Percentiles rank a stretch among this genome's conserved stretches.
phyloP scores from a whole-genome alignment of 2,888 invertebrate genomes.

The Spilosoma lubricipeda region DNA sequence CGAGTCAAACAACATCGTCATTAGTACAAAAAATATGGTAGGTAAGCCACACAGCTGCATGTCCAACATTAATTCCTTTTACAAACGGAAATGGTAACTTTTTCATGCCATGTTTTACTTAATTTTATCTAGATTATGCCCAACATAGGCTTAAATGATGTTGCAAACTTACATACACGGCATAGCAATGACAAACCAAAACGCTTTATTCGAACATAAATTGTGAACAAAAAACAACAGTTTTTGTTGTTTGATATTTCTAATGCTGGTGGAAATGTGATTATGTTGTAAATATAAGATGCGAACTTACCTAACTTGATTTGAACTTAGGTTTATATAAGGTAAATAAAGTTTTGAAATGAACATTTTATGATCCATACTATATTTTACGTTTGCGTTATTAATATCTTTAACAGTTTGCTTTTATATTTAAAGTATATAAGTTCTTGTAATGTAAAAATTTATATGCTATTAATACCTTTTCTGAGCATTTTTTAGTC shows the following conservation, averaged over 20 bases:
- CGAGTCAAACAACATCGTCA: constrained; percentile 41
- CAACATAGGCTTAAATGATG: constrained; percentile 13
- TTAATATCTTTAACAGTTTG: background rate
- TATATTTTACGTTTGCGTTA: background rate
- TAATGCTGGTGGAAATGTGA: background rate
- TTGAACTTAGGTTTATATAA: background rate
- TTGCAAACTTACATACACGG: constrained; percentile 6
- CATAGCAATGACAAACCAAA: background rate
- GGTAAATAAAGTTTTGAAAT: background rate
- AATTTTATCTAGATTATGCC: constrained; percentile 39
- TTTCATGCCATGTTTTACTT: constrained; percentile 27
- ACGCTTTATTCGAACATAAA: background rate
- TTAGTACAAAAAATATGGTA: constrained; percentile 39
- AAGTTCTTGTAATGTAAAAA: background rate
- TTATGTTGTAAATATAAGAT: background rate
- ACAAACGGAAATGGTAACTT: constrained; percentile 27
- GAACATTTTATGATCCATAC: background rate
- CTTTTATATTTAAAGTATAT: background rate
- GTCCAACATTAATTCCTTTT: constrained; percentile 26
- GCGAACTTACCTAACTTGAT: background rate
- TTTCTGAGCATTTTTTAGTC: background rate
- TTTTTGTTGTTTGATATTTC: background rate
- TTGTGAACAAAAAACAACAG: background rate
- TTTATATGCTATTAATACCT: too few species aligned
- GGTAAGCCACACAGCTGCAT: constrained; percentile 20